These are phyloP conservation scores for Crotalus helleri DNA, from an alignment of 2,113 vertebrate species.

Conservation along the genomic window DNA sequence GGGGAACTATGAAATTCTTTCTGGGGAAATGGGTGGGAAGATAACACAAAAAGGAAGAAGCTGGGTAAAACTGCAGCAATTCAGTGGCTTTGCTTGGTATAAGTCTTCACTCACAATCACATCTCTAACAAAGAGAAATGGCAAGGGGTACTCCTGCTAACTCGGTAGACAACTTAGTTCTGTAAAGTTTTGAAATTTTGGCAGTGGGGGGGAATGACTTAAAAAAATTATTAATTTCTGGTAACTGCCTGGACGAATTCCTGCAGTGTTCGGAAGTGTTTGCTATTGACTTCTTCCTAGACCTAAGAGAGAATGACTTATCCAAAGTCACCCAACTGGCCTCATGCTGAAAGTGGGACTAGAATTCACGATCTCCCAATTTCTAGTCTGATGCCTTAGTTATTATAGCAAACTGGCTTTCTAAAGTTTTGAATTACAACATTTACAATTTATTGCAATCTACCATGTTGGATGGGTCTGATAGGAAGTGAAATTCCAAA, in stretches of 20 bases:
- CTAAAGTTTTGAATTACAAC: too few species aligned
- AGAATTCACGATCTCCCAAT: too few species aligned
- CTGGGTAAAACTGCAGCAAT: not conserved
- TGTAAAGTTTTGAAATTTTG: not conserved
- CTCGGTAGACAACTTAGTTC: not conserved
- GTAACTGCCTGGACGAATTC: not conserved
- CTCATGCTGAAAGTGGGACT: too few species aligned
- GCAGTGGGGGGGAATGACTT: rapidly evolving
- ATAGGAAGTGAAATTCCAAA: too few species aligned
- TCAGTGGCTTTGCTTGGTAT: not conserved
- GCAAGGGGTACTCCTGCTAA: not conserved
- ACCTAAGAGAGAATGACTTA: too few species aligned
- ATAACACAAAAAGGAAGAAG: not conserved
- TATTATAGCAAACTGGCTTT: too few species aligned
- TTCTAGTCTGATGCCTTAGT: too few species aligned
- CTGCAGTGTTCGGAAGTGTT: not conserved
- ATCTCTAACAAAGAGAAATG: not conserved
- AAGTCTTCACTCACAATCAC: not conserved
- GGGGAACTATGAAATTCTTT: too few species aligned
- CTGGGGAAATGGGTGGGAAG: not conserved
- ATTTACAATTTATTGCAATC: too few species aligned
- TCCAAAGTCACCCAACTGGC: too few species aligned
- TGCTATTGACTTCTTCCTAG: not conserved
- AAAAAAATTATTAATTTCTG: not conserved
- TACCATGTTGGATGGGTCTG: too few species aligned